Evolutionary conservation across 2,797 vertebrate species (phyloP).

Genomic region (Nannoperca australis): DNA sequence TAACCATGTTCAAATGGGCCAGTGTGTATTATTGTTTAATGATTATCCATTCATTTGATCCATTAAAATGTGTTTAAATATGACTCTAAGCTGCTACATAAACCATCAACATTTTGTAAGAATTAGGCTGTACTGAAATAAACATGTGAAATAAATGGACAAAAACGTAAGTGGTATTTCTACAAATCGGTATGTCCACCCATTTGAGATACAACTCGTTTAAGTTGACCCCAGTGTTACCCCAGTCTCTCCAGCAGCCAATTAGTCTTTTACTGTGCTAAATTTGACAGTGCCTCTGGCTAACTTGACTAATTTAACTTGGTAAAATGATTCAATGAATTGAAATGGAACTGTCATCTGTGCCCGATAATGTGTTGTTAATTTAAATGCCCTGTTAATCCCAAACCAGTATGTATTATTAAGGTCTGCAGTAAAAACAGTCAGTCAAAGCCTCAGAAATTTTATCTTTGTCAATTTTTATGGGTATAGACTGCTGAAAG

Average conservation of each 20-base stretch:
- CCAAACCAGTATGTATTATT: constrained; percentile 39
- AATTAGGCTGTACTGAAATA: constrained; percentile 2
- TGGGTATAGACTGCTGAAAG: not conserved
- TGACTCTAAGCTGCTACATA: not conserved
- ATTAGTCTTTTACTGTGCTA: constrained; percentile 63
- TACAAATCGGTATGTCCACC: constrained; percentile 3
- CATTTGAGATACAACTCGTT: constrained; percentile 36
- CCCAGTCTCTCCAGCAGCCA: constrained; percentile 55
- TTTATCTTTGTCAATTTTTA: constrained; percentile 31
- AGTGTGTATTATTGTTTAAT: constrained; percentile 26
- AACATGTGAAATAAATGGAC: constrained; percentile 7
- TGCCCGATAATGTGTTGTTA: constrained; percentile 47
- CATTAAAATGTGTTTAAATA: constrained; percentile 33
- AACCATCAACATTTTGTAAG: not conserved
- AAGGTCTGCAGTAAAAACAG: constrained; percentile 20
- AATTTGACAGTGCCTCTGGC: constrained; percentile 66
- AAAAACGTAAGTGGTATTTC: constrained; percentile 11
- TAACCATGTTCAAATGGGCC: constrained; percentile 27
- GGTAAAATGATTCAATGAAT: constrained; percentile 58
- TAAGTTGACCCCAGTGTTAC: constrained; percentile 42
- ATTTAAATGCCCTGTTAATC: constrained; percentile 53
- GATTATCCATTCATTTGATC: constrained; percentile 29
- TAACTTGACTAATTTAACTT: constrained; percentile 66
- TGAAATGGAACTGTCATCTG: constrained; percentile 51
- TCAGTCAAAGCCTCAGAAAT: constrained; percentile 32